Evolutionary conservation across 1,140 invertebrate genomes (phyloP), one percentile per base, ranked within the genome.

Genomic region (Bombus confusus): DNA sequence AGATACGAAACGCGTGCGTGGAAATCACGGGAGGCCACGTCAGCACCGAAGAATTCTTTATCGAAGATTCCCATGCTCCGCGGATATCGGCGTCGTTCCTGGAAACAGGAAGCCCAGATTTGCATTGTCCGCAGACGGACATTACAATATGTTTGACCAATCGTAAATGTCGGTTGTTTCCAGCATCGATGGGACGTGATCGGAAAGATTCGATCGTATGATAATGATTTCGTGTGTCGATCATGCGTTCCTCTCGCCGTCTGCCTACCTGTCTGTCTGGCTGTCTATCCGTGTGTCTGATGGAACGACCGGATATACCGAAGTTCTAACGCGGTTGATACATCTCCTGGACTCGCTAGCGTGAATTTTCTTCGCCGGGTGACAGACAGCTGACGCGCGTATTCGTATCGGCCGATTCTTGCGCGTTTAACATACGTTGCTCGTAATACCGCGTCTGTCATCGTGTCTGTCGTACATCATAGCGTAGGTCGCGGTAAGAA

Each of bases 221-320:
- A 90, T 89, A 89, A 89, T 85, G 73, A 82, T 85, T 66, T 84
- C 25, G 85, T 80, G 78, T 76, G 88, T 89, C 88, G 78, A 80
- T 87, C 81, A 84, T 28, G 57, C 68, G 37, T 41, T 37, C 37
- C 37, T 28, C 39, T 43, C 12, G 15, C 28, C 6, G 13, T 25
- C 39, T 69, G 37, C n/a, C 34, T 22, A 18, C 15, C 9, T 22
- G 18, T 25, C 8, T 22, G 22, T 37, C 66, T 68, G 18, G 34
- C 31, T 22, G 66, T 13, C n/a, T 31, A n/a, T 34, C 28, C 0
- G 13, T 18, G 13, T 15, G 64, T 52, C n/a, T 4, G 25, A 13
- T 39, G n/a, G n/a, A 31, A 74, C 72, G n/a, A 18, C 28, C 34
- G 28, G 41, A 43, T 69, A 25, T n/a, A 34, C 9, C 41, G 12